Evolutionary conservation across 2,113 vertebrate genomes (phyloP).

Genomic region (Halichoerus grypus): DNA sequence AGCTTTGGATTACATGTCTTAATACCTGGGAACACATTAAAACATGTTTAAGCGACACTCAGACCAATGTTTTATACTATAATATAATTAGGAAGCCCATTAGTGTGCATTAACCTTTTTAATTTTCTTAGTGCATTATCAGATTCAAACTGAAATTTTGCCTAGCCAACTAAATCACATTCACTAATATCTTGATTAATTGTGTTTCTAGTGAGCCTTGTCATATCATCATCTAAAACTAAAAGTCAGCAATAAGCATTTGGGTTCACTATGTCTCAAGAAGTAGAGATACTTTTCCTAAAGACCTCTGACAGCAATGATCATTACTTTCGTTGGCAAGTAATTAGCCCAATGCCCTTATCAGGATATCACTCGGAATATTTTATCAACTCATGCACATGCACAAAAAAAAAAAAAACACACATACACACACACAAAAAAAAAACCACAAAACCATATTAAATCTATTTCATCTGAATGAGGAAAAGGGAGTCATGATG

Average conservation of each 20-base stretch:
- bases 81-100: conserved; percentile 79
- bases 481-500: neutral
- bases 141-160: conserved; percentile 84
- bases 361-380: conserved; percentile 44
- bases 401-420: neutral
- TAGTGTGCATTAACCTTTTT: conserved; percentile 79
- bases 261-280: conserved; percentile 21
- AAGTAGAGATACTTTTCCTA: conserved; percentile 44
- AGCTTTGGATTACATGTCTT: conserved; percentile 48
- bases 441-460: neutral
- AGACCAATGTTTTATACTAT: conserved; percentile 70
- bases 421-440: neutral
- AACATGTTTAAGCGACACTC: conserved; percentile 66
- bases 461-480: neutral
- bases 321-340: conserved; percentile 52
- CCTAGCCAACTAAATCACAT: conserved; percentile 82
- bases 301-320: conserved; percentile 48
- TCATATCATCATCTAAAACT: conserved; percentile 69
- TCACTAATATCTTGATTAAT: conserved; percentile 86
- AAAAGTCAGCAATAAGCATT: conserved; percentile 60
- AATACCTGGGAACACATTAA: conserved; percentile 68
- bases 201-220: conserved; percentile 80
- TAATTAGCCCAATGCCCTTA: conserved; percentile 48
- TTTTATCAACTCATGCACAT: neutral
- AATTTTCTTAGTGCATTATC: conserved; percentile 73